Evolutionary conservation across 2,113 vertebrate species (phyloP).

Genomic region (Otocyon megalotis): DNA sequence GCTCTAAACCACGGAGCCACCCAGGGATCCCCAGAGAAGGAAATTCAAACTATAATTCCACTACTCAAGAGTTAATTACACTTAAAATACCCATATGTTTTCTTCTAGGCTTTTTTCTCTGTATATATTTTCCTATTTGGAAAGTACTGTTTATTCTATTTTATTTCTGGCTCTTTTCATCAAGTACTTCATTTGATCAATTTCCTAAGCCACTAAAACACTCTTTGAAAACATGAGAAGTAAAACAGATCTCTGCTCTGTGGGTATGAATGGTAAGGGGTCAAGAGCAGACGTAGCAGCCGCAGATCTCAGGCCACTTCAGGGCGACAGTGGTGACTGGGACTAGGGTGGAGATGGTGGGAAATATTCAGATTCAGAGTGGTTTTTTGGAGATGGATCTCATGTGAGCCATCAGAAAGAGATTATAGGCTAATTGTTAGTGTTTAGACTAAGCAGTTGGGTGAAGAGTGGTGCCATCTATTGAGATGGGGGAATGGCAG

Average conservation of each 20-base stretch:
- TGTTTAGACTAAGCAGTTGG: neutral
- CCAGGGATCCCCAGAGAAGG: neutral
- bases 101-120: neutral
- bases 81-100: constrained; percentile 4
- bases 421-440: neutral
- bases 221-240: neutral
- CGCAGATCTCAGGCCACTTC: no score
- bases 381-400: neutral
- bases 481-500: neutral
- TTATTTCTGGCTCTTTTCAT: neutral
- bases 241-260: neutral
- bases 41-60: neutral
- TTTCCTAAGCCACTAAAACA: neutral
- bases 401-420: neutral
- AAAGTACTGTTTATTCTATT: neutral
- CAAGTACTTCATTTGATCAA: neutral
- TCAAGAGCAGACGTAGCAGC: no score
- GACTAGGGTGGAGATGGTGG: neutral
- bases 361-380: neutral
- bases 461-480: neutral
- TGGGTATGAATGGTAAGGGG: no score
- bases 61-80: neutral
- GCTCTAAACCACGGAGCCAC: no score
- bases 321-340: neutral
- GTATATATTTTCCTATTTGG: neutral